Conservation (phyloP, 2,888 invertebrate genomes). For the Cephus spinipes region DNA sequence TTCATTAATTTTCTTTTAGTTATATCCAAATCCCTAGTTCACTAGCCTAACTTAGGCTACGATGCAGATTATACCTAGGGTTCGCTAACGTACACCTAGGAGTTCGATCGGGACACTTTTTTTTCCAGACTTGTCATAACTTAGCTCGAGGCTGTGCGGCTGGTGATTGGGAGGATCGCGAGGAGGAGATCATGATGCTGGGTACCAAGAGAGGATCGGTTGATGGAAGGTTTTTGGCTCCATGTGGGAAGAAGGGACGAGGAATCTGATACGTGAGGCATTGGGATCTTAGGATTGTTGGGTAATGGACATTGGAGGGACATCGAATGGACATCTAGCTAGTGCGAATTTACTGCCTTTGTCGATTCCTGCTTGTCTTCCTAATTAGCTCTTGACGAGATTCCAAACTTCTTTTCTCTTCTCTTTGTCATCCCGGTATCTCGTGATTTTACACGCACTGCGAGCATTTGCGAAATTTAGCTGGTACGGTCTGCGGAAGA, state of each 20-base stretch:
- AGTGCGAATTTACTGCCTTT: not conserved
- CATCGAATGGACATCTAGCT: not conserved
- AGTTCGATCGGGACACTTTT: conserved; percentile 33
- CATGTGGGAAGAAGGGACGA: not conserved
- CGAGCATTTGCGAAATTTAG: not conserved
- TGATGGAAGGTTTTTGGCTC: not conserved
- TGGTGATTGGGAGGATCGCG: conserved; percentile 12
- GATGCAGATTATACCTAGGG: conserved; percentile 33
- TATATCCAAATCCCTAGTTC: conserved; percentile 26
- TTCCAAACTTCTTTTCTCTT: not conserved
- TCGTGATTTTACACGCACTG: no score
- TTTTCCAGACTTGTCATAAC: conserved; percentile 30
- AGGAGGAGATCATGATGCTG: not conserved
- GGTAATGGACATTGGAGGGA: not conserved
- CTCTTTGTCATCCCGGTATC: no score
- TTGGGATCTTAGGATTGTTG: not conserved
- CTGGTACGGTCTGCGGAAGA: not conserved
- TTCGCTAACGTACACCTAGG: conserved; percentile 32
- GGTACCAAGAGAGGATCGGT: not conserved
- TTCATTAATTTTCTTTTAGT: conserved; percentile 22
- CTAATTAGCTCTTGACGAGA: not conserved
- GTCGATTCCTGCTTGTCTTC: not conserved
- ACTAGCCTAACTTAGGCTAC: conserved; percentile 33
- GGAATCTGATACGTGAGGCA: not conserved
- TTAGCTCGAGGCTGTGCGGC: conserved; percentile 30